Evolutionary conservation across 1,140 invertebrate genomes (phyloP).

Genomic region (Rhyzopertha dominica): DNA sequence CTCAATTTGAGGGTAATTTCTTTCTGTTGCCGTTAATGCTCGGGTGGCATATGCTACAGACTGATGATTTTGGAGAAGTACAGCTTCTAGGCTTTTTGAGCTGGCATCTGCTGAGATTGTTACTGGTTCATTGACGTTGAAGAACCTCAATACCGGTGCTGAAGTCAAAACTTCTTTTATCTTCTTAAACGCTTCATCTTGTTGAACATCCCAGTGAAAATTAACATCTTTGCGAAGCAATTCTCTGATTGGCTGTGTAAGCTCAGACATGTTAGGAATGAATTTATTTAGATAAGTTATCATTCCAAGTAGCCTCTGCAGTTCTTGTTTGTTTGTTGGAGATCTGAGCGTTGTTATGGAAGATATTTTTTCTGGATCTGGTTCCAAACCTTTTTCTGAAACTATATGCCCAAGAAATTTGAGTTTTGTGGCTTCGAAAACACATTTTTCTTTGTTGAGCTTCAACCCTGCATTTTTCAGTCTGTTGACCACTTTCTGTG

Average conservation of each 20-base stretch:
- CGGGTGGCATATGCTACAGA: too few relatives aligned
- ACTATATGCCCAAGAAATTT: conserved; percentile 44
- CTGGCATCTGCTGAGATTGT: conserved; percentile 42
- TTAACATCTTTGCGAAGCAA: conserved; percentile 43
- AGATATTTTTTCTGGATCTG: conserved; percentile 37
- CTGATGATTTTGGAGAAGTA: conserved; percentile 45
- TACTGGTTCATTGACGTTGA: conserved; percentile 32
- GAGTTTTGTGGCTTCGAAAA: conserved; percentile 14
- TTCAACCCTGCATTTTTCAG: too few relatives aligned
- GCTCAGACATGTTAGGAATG: conserved; percentile 42
- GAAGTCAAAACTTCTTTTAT: conserved; percentile 19
- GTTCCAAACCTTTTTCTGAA: conserved; percentile 32
- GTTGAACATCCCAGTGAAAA: background rate
- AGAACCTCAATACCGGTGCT: conserved; percentile 16
- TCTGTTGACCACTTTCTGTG: too few relatives aligned
- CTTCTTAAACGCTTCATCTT: background rate
- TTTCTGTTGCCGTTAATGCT: conserved; percentile 35
- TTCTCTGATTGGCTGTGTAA: conserved; percentile 38
- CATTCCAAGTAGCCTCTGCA: conserved; percentile 44
- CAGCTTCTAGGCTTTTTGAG: conserved; percentile 43
- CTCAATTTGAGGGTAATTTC: conserved; percentile 43
- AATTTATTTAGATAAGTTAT: conserved; percentile 43
- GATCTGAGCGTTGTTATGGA: conserved; percentile 26
- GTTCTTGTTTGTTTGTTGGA: conserved; percentile 39
- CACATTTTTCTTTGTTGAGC: conserved; percentile 1